phyloP scores from a whole-genome alignment of 2,113 vertebrate species.

The Myiopsitta monachus region DNA sequence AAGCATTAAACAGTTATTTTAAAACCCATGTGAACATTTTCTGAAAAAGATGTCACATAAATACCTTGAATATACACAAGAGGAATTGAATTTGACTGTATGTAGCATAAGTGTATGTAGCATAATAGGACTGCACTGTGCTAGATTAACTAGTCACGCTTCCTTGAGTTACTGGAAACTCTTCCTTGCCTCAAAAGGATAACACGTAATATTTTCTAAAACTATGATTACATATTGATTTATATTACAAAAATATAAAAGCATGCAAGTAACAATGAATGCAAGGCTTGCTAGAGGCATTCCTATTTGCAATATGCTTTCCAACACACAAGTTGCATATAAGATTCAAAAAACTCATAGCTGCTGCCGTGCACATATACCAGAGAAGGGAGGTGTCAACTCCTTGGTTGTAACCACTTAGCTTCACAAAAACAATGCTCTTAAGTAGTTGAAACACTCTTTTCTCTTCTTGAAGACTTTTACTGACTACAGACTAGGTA shows the following conservation, averaged over 20 bases:
- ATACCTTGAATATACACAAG: not conserved
- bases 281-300: not conserved
- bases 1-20: not conserved
- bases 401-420: not conserved
- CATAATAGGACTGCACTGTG: not conserved
- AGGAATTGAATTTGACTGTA: not conserved
- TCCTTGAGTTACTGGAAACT: not conserved
- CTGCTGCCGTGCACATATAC: not conserved
- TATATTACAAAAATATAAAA: not conserved
- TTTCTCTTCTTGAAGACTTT: not conserved
- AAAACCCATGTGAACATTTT: not conserved
- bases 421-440: not conserved
- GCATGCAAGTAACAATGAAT: not conserved
- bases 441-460: not conserved
- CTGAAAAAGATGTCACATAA: not conserved
- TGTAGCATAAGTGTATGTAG: not conserved
- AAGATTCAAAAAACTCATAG: not conserved
- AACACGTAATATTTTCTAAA: not conserved
- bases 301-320: not conserved
- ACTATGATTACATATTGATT: not conserved
- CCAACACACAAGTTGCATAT: not conserved
- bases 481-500: not conserved
- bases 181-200: not conserved
- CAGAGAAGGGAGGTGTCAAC: not conserved
- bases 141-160: not conserved